Conservation (phyloP, 2,888 invertebrate species). For the Patella caerulea region DNA sequence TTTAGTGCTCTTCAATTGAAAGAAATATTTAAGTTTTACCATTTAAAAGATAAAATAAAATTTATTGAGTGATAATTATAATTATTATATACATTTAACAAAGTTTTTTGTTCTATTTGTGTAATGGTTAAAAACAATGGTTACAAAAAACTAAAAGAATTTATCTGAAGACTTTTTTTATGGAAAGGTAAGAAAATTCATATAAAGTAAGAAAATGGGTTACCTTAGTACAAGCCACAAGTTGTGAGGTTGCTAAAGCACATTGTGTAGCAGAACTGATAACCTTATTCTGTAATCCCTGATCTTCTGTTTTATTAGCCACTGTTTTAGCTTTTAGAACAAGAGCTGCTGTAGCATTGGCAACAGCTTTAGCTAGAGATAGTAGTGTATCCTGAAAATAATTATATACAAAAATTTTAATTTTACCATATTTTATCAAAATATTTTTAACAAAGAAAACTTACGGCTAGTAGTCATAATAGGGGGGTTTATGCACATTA, state of each 20-base stretch:
- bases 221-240: slow-evolving; percentile 96
- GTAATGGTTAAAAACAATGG: no score
- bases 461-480: no score
- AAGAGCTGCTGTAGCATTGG: slow-evolving; percentile 96
- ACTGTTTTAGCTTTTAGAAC: slow-evolving; percentile 97
- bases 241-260: slow-evolving; percentile 95
- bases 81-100: no score
- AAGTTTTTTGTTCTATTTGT: no score
- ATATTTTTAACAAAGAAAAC: no score
- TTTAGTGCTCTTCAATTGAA: neutral
- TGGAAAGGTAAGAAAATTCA: no score
- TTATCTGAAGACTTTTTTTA: no score
- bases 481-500: no score
- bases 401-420: neutral
- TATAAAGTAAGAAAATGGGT: slow-evolving; percentile 30
- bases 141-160: no score
- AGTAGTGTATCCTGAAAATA: slow-evolving; percentile 85
- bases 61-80: no score
- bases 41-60: no score
- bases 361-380: slow-evolving; percentile 95
- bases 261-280: slow-evolving; percentile 97
- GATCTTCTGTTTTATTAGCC: slow-evolving; percentile 87
- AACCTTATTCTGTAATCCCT: slow-evolving; percentile 85
- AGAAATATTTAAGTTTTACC: neutral
- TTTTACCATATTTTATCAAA: no score